These are phyloP conservation scores for Ceratina calcarata DNA, from an alignment of 1,140 invertebrate genomes.

Conservation along the genomic window DNA sequence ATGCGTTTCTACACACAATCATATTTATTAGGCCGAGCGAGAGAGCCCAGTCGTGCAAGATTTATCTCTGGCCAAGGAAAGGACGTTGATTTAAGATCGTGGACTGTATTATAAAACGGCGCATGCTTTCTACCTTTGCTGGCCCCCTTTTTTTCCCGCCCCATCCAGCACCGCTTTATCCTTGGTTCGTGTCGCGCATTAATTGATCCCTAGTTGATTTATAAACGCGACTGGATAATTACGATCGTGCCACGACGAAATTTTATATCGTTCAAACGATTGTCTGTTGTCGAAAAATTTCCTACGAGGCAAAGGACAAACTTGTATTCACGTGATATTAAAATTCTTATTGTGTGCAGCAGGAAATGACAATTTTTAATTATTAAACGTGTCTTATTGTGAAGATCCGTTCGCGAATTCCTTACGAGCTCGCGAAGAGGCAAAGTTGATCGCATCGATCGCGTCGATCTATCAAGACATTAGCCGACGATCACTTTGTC, in stretches of 20 bases:
- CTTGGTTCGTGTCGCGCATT: slow-evolving; percentile 18
- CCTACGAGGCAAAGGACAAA: too few species aligned
- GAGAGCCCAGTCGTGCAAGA: slow-evolving; percentile 38
- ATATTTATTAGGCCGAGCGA: slow-evolving; percentile 49
- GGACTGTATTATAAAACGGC: slow-evolving; percentile 55
- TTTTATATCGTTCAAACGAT: slow-evolving; percentile 17
- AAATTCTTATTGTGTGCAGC: neutral
- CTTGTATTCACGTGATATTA: too few species aligned
- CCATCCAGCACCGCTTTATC: neutral
- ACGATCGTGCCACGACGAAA: slow-evolving; percentile 21
- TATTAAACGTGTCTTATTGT: neutral
- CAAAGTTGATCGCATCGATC: slow-evolving; percentile 45
- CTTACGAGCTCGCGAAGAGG: neutral
- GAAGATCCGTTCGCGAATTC: slow-evolving; percentile 17
- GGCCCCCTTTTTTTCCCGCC: neutral
- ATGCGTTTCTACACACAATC: slow-evolving; percentile 47
- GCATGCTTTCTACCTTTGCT: slow-evolving; percentile 30
- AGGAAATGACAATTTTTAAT: too few species aligned
- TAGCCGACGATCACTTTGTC: slow-evolving; percentile 38
- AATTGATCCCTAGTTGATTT: slow-evolving; percentile 61
- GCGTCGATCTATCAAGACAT: slow-evolving; percentile 39
- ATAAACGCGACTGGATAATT: slow-evolving; percentile 56
- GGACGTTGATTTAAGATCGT: slow-evolving; percentile 61
- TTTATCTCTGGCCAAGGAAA: slow-evolving; percentile 60
- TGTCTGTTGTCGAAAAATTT: neutral